These are phyloP conservation scores for Andrena cerasifolii DNA, from an alignment of 1,140 invertebrate genomes.

Conservation along the genomic window DNA sequence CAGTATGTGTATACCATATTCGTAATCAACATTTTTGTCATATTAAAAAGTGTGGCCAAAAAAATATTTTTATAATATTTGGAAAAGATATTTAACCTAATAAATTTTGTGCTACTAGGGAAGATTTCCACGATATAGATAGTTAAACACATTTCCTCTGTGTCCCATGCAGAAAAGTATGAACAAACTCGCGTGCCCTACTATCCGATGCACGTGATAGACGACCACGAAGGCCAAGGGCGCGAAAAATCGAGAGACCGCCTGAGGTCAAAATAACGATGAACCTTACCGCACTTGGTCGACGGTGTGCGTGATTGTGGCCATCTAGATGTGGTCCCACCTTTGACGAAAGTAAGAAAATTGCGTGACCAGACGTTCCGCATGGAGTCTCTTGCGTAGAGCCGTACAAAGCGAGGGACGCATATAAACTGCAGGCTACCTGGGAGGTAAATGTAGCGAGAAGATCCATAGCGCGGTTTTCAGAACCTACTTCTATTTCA, in stretches of 20 bases:
- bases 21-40: too few species aligned
- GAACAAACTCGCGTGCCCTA: not conserved
- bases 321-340: not conserved
- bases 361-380: slow-evolving; percentile 7
- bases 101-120: too few species aligned
- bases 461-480: too few species aligned
- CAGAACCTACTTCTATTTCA: too few species aligned
- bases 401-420: not conserved
- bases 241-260: not conserved
- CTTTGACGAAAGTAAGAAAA: not conserved
- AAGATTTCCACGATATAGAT: not conserved
- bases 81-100: too few species aligned
- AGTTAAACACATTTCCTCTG: not conserved
- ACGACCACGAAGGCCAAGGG: not conserved
- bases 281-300: not conserved
- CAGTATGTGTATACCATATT: too few species aligned
- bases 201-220: not conserved
- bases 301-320: not conserved
- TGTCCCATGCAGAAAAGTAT: not conserved
- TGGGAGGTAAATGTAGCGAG: too few species aligned
- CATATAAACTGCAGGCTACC: not conserved
- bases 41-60: too few species aligned
- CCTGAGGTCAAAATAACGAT: not conserved
- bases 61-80: too few species aligned
- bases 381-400: not conserved